phyloP scores from a whole-genome alignment of 2,888 invertebrate species.

The Lithosia quadra region DNA sequence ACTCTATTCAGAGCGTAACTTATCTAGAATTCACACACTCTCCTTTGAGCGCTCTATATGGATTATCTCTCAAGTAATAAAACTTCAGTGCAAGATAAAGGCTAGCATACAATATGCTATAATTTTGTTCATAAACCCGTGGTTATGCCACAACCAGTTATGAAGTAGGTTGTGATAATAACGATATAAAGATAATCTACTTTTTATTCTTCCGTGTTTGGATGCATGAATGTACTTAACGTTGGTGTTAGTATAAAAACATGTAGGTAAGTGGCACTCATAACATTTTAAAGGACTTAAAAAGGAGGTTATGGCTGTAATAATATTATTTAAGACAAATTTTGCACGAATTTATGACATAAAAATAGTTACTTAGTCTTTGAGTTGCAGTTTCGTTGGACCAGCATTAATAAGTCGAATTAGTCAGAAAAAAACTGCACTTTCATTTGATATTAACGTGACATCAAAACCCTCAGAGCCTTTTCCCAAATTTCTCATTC shows the following conservation, averaged over 20 bases:
- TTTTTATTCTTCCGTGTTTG: slow-evolving; percentile 17
- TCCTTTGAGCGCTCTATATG: background rate
- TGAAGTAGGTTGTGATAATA: slow-evolving; percentile 5
- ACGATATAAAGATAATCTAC: slow-evolving; percentile 17
- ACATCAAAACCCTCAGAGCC: too few species aligned
- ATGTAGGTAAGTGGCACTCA: background rate
- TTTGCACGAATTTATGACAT: too few species aligned
- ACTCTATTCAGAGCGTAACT: background rate
- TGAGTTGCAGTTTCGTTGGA: too few species aligned
- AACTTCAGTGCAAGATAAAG: slow-evolving; percentile 7
- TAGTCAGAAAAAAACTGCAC: too few species aligned
- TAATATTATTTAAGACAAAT: too few species aligned
- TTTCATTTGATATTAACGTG: too few species aligned
- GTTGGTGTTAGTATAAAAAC: background rate
- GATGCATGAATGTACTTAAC: background rate
- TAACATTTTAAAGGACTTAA: background rate
- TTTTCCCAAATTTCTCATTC: too few species aligned
- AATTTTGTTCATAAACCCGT: slow-evolving; percentile 15
- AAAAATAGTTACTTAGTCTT: too few species aligned
- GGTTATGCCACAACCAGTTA: background rate
- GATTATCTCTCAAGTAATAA: slow-evolving; percentile 6
- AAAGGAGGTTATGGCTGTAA: background rate
- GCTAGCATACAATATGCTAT: slow-evolving; percentile 11
- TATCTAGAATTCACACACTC: background rate
- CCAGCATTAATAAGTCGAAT: too few species aligned